These are phyloP conservation scores for Datnioides undecimradiatus DNA, from an alignment of 2,113 vertebrate species.

Conservation along the genomic window DNA sequence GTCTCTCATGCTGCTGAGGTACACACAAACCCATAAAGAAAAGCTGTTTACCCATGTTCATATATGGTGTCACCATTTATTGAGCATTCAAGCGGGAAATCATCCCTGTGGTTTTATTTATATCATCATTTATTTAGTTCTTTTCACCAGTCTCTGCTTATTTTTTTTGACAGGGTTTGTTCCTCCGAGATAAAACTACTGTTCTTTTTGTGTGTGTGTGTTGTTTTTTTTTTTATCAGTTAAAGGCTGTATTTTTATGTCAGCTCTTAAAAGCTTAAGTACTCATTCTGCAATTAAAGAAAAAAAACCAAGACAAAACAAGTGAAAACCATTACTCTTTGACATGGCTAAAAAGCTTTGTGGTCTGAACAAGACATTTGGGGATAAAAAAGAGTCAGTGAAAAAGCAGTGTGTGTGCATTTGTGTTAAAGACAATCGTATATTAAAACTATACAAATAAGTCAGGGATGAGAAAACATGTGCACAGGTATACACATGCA, in stretches of 20 bases:
- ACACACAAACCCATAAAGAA: not conserved
- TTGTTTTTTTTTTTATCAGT: not conserved
- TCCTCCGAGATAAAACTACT: not conserved
- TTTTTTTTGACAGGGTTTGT: not conserved
- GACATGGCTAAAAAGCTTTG: slow-evolving; percentile 28
- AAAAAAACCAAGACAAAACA: slow-evolving; percentile 8
- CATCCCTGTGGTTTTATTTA: not conserved
- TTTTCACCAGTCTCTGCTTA: not conserved
- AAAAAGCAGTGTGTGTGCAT: not conserved
- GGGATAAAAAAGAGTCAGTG: not conserved
- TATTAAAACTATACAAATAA: not conserved
- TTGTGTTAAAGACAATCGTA: not conserved
- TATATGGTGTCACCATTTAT: not conserved
- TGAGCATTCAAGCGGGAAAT: not conserved
- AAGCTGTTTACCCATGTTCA: not conserved
- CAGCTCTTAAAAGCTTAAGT: slow-evolving; percentile 26
- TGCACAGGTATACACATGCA: not conserved
- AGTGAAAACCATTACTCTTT: slow-evolving; percentile 44
- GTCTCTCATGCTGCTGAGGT: not conserved
- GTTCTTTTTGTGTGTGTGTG: no score
- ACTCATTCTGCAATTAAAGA: slow-evolving; percentile 23
- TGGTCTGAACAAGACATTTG: slow-evolving; percentile 10
- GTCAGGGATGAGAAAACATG: not conserved
- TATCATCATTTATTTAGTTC: not conserved
- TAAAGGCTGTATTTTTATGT: slow-evolving; percentile 11